Percentiles rank a stretch among this genome's conserved stretches.
These are phyloP conservation scores for Lateolabrax maculatus DNA, from an alignment of 2,797 vertebrate genomes.

Conservation along the genomic window DNA sequence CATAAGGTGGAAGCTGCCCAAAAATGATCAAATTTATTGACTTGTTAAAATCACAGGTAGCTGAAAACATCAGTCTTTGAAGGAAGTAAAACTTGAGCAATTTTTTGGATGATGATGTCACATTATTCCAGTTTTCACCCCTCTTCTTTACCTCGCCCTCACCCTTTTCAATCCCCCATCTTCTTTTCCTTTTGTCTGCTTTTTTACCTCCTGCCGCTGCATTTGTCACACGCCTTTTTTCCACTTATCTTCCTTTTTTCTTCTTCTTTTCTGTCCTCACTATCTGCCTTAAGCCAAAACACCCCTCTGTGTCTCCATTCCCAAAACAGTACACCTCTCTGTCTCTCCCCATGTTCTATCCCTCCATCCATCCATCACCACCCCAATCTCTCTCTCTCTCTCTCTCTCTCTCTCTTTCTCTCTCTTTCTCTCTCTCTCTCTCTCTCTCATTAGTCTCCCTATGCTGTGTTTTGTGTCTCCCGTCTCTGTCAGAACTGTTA, in stretches of 20 bases:
- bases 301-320: slow-evolving; percentile 51
- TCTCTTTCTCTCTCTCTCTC: slow-evolving; percentile 50
- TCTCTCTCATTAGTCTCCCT: slow-evolving; percentile 81
- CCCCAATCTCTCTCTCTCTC: slow-evolving; percentile 31
- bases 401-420: slow-evolving; percentile 18
- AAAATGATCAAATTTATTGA: slow-evolving; percentile 9
- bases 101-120: slow-evolving; percentile 57
- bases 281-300: slow-evolving; percentile 53
- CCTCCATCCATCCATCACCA: slow-evolving; percentile 66
- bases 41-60: slow-evolving; percentile 32
- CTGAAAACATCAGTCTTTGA: slow-evolving; percentile 27
- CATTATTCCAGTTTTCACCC: slow-evolving; percentile 62
- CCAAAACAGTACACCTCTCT: slow-evolving; percentile 48
- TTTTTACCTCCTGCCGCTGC: slow-evolving; percentile 52
- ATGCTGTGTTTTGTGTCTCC: slow-evolving; percentile 79
- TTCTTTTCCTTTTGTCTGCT: slow-evolving; percentile 62
- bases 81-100: slow-evolving; percentile 35
- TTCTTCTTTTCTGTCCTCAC: slow-evolving; percentile 31
- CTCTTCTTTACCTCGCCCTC: slow-evolving; percentile 28
- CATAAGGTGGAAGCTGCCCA: neutral
- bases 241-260: slow-evolving; percentile 32
- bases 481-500: slow-evolving; percentile 87
- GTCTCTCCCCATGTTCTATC: slow-evolving; percentile 66
- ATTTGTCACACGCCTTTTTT: slow-evolving; percentile 64
- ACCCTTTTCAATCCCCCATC: slow-evolving; percentile 21